Conservation (phyloP, 2,113 vertebrate genomes). For the Forbesichthys papilliferus region DNA sequence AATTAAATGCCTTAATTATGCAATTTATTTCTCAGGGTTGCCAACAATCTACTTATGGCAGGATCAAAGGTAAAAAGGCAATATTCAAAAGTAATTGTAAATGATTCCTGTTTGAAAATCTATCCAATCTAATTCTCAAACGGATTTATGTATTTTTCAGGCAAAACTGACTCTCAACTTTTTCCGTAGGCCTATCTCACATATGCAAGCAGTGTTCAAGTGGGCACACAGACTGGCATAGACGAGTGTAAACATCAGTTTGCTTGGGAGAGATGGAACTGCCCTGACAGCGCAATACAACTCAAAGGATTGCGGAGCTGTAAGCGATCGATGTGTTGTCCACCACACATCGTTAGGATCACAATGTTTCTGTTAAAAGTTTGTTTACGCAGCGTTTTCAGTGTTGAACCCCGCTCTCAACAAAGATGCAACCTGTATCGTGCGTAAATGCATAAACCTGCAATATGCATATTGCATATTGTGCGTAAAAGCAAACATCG, state of each 20-base stretch:
- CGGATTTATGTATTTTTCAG: neutral
- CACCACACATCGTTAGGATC: neutral
- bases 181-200: slow-evolving; percentile 85
- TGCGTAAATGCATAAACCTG: too few relatives aligned
- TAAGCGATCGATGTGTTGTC: slow-evolving; percentile 58
- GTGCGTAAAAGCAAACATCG: neutral
- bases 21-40: slow-evolving; percentile 80
- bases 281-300: slow-evolving; percentile 89
- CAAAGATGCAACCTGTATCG: too few relatives aligned
- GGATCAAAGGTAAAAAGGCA: slow-evolving; percentile 87
- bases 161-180: slow-evolving; percentile 2
- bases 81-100: neutral
- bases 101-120: neutral
- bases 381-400: too few relatives aligned
- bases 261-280: slow-evolving; percentile 96
- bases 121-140: neutral
- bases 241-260: slow-evolving; percentile 97
- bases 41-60: slow-evolving; percentile 94
- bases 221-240: slow-evolving; percentile 86
- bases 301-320: slow-evolving; percentile 86
- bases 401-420: neutral
- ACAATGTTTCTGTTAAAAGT: too few relatives aligned
- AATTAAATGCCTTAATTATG: neutral
- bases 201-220: slow-evolving; percentile 87
- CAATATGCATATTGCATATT: too few relatives aligned